Evolutionary conservation across 2,113 vertebrate species (phyloP), one percentile per base, ranked within the genome.

Genomic region (Brachirus orientalis): DNA sequence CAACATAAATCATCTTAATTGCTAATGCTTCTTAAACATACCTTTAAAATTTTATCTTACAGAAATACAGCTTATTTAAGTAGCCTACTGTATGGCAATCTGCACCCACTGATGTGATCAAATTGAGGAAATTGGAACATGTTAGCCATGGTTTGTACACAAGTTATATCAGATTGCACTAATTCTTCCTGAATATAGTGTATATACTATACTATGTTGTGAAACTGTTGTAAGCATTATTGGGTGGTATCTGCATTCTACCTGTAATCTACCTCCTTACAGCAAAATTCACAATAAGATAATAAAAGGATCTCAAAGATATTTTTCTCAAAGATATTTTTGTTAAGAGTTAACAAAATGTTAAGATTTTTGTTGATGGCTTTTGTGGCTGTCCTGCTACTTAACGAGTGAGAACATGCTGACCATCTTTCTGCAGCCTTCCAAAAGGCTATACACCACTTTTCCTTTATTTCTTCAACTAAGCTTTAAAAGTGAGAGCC

Each of bases 341-440:
- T n/a, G n/a, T n/a, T n/a, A n/a, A n/a, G n/a, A n/a, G n/a, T n/a
- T n/a, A n/a, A n/a, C n/a, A n/a, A n/a, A n/a, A n/a, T n/a, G n/a
- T n/a, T n/a, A n/a, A n/a, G n/a, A n/a, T n/a, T n/a, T n/a, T n/a
- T n/a, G n/a, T 80, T 57, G 57, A 73, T 63, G 69, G 51, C 20
- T 45, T 82, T 75, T 72, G 51, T 62, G 81, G 37, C 46, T 62
- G 68, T 54, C 38, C 40, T 71, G 52, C 46, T 69, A 83, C 69
- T 87, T 91, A 82, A 89, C 63, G 63, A 72, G 76, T 59, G 72
- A 73, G 48, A 33, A 45, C 64, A 79, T 41, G 63, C 54, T 75
- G 75, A 28, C 74, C 40, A 20, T 73, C 64, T 86, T 83, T 81
- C 77, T 52, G 18, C 58, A 70, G 53, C 55, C 45, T 58, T 74